A percentile compares a stretch with the other conserved stretches of the same genome.
These are phyloP conservation scores for Diorhabda carinulata DNA, from an alignment of 1,140 invertebrate species.

Conservation along the genomic window DNA sequence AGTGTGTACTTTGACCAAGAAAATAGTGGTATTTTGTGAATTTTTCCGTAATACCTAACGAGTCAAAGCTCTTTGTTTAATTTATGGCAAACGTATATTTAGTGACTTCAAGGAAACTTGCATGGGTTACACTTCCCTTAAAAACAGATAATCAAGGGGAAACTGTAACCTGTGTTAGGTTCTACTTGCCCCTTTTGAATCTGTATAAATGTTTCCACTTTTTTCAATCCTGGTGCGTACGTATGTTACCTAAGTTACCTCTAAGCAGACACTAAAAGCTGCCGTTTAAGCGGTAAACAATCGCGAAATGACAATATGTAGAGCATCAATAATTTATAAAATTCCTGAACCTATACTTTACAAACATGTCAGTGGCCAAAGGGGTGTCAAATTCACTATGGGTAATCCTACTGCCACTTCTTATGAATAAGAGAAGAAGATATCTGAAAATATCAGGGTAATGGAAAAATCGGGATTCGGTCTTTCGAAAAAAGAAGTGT, in stretches of 20 bases:
- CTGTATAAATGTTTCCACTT: too few species aligned
- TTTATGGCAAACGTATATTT: too few species aligned
- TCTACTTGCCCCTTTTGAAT: too few species aligned
- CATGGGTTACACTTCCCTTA: too few species aligned
- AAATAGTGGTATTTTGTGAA: too few species aligned
- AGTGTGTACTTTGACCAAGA: too few species aligned
- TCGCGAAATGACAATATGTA: slow-evolving; percentile 25
- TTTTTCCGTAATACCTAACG: too few species aligned
- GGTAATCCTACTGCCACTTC: slow-evolving; percentile 35
- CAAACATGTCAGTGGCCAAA: slow-evolving; percentile 24
- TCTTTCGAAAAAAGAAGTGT: slow-evolving; percentile 39
- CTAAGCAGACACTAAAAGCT: slow-evolving; percentile 27
- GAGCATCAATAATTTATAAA: slow-evolving; percentile 22
- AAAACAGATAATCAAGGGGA: too few species aligned
- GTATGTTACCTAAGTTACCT: slow-evolving; percentile 24
- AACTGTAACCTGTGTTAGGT: too few species aligned
- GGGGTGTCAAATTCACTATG: slow-evolving; percentile 26
- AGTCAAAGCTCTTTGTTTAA: too few species aligned
- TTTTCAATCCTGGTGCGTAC: neutral
- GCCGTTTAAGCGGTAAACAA: slow-evolving; percentile 30
- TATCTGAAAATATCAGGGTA: slow-evolving; percentile 32
- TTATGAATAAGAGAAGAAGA: slow-evolving; percentile 30
- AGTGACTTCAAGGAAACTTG: too few species aligned
- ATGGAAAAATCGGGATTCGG: slow-evolving; percentile 45
- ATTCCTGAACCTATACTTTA: slow-evolving; percentile 35